A percentile compares a stretch with the other conserved stretches of the same genome.
Conservation (phyloP, 2,113 vertebrate genomes). For the Psittacus erithacus region DNA sequence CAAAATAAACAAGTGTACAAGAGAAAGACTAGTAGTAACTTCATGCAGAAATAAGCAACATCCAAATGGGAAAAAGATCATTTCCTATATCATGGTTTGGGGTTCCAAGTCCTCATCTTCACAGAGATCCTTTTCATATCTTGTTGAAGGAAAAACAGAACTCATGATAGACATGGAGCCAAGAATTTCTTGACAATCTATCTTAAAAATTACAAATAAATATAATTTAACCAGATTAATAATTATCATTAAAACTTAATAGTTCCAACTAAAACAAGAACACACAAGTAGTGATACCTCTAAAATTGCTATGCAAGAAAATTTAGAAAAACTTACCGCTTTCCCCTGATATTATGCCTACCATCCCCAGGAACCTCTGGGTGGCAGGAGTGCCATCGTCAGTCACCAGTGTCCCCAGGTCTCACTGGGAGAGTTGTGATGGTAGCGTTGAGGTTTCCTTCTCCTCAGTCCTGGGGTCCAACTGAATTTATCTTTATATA, state of each 20-base stretch:
- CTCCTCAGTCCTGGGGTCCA: not conserved
- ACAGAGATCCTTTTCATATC: not conserved
- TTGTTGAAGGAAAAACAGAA: not conserved
- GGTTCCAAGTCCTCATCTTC: not conserved
- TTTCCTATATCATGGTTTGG: not conserved
- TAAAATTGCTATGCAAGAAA: not conserved
- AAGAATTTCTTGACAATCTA: not conserved
- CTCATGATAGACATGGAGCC: not conserved
- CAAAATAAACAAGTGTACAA: not conserved
- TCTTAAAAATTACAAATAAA: not conserved
- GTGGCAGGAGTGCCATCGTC: accelerated
- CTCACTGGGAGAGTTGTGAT: not conserved
- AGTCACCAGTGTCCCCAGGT: not conserved
- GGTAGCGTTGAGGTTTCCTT: not conserved
- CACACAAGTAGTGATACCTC: not conserved
- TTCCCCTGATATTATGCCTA: not conserved
- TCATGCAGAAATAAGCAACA: not conserved
- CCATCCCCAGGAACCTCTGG: accelerated
- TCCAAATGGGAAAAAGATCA: not conserved
- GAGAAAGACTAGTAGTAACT: not conserved
- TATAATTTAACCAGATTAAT: not conserved
- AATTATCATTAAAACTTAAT: not conserved
- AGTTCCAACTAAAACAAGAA: not conserved
- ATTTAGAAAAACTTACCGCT: not conserved
- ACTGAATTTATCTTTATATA: not conserved